A percentile compares a stretch with the other conserved stretches of the same genome.
These are phyloP conservation scores for Biston stratarius DNA, from an alignment of 2,888 invertebrate species.

Conservation along the genomic window DNA sequence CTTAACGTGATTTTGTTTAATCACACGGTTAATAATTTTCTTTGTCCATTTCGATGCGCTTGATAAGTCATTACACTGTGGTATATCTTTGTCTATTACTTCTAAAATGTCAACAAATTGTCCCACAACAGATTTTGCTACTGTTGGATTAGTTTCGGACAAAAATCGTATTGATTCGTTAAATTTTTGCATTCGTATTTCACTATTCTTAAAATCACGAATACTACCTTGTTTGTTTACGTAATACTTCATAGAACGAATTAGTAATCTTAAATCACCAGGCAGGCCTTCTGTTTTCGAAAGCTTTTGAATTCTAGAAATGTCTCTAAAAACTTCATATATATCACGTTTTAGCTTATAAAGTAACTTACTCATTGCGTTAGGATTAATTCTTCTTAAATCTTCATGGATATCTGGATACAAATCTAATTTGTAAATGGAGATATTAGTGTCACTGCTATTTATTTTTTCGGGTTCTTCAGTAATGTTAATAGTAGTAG, in stretches of 20 bases:
- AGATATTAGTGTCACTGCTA: constrained; percentile 41
- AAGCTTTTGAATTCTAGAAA: constrained; percentile 56
- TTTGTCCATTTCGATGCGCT: constrained; percentile 53
- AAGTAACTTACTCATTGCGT: constrained; percentile 52
- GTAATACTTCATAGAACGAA: constrained; percentile 61
- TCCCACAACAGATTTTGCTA: constrained; percentile 41
- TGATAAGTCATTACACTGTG: constrained; percentile 50
- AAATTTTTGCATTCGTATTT: constrained; percentile 18
- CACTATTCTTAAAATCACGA: constrained; percentile 15
- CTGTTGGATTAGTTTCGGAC: not conserved
- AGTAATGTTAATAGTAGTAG: constrained; percentile 37
- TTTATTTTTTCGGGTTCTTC: constrained; percentile 34
- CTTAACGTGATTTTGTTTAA: constrained; percentile 54
- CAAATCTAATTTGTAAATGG: constrained; percentile 57
- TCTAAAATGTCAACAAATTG: constrained; percentile 57
- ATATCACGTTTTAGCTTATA: constrained; percentile 67
- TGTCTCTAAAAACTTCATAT: constrained; percentile 62
- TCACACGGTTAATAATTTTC: constrained; percentile 60
- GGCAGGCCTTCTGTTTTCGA: constrained; percentile 49
- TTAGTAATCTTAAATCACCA: constrained; percentile 57
- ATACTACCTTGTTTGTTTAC: constrained; percentile 51
- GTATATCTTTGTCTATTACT: constrained; percentile 55
- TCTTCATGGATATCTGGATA: constrained; percentile 48
- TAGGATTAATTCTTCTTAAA: constrained; percentile 47
- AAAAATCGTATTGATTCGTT: constrained; percentile 6